A percentile compares a stretch with the other conserved stretches of the same genome.
Evolutionary conservation across 2,113 vertebrate genomes (phyloP).

Genomic region (Cranoglanis bouderius): DNA sequence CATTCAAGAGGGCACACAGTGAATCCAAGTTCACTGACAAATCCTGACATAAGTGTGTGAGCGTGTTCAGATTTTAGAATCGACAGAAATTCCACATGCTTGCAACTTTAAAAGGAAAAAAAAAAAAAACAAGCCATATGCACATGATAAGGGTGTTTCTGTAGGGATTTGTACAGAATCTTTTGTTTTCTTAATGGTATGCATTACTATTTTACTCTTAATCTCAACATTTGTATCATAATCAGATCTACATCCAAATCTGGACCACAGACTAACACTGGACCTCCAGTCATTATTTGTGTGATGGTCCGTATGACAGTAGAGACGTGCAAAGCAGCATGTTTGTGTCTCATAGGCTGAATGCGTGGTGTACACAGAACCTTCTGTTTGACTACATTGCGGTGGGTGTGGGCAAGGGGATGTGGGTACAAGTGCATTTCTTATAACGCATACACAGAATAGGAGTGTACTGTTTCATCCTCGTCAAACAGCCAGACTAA

Average conservation of each 20-base stretch:
- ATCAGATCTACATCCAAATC: background rate
- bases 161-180: background rate
- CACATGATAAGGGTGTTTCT: background rate
- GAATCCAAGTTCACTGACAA: constrained; percentile 37
- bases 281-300: background rate
- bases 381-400: constrained; percentile 23
- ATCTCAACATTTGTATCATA: background rate
- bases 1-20: constrained; percentile 60
- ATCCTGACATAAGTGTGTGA: constrained; percentile 27
- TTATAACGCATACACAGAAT: background rate
- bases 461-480: constrained; percentile 3
- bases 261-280: background rate
- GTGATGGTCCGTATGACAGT: background rate
- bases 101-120: background rate
- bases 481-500: constrained; percentile 19
- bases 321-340: constrained; percentile 12
- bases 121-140: background rate
- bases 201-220: background rate
- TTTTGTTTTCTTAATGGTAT: background rate
- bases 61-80: background rate
- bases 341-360: constrained; percentile 34
- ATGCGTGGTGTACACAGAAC: constrained; percentile 13
- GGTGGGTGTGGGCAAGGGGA: constrained; percentile 18
- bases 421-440: constrained; percentile 19
- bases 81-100: background rate